Percentiles rank a stretch among this genome's conserved stretches.
Conservation (phyloP, 2,888 invertebrate genomes). For the Tipula helvola region DNA sequence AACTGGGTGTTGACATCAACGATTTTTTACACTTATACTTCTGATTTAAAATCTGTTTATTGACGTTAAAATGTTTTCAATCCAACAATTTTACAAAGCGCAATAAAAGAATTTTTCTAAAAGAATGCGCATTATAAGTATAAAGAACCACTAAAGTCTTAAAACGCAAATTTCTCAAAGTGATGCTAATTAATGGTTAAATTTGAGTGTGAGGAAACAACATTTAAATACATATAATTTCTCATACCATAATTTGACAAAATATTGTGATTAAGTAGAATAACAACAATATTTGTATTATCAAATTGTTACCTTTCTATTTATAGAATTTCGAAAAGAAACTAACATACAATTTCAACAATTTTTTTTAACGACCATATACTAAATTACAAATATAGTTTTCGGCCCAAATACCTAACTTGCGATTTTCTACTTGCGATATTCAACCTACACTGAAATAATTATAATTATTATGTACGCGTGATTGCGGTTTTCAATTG, state of each 20-base stretch:
- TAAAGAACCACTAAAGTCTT: not conserved
- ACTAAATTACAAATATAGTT: not conserved
- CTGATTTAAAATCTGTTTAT: no score
- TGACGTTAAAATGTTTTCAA: no score
- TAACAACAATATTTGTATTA: not conserved
- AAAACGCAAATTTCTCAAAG: not conserved
- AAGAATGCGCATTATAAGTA: not conserved
- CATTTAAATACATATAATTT: not conserved
- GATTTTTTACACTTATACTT: no score
- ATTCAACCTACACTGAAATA: not conserved
- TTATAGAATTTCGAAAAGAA: not conserved
- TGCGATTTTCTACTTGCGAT: not conserved
- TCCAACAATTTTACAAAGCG: no score
- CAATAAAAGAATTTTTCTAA: no score
- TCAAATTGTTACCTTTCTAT: not conserved
- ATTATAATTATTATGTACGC: not conserved
- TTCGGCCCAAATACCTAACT: not conserved
- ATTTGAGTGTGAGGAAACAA: not conserved
- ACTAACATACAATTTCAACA: not conserved
- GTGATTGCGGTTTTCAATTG: not conserved
- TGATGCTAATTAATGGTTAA: not conserved
- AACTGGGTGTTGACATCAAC: no score
- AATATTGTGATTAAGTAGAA: not conserved
- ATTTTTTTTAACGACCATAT: not conserved
- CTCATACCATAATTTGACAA: not conserved